A percentile compares a stretch with the other conserved stretches of the same genome.
Evolutionary conservation across 1,140 invertebrate species (phyloP).

Genomic region (Drosophila suzukii): DNA sequence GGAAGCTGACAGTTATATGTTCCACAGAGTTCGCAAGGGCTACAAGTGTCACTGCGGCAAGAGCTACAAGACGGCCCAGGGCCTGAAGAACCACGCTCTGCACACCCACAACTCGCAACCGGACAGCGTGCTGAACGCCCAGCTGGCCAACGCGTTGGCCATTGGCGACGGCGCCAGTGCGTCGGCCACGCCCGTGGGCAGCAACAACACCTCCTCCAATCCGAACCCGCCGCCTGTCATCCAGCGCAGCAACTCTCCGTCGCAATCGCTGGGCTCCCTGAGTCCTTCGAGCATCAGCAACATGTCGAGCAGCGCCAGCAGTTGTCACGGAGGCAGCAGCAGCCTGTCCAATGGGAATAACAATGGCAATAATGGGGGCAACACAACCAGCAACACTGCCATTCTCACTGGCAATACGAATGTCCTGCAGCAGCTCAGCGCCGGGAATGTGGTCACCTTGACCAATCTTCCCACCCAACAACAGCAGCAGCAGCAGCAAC

Average conservation of each 20-base stretch:
- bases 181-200: slow-evolving; percentile 21
- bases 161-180: slow-evolving; percentile 12
- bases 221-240: slow-evolving; percentile 39
- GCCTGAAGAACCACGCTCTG: slow-evolving; percentile 89
- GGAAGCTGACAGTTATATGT: slow-evolving; percentile 15
- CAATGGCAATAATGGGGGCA: slow-evolving; percentile 13
- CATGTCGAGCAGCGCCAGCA: slow-evolving; percentile 81
- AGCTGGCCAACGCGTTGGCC: slow-evolving; percentile 56
- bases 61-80: slow-evolving; percentile 91
- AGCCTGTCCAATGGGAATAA: slow-evolving; percentile 50
- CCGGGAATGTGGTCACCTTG: slow-evolving; percentile 68
- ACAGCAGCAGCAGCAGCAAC: slow-evolving; percentile 46
- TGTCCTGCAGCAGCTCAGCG: slow-evolving; percentile 70
- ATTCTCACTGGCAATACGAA: slow-evolving; percentile 41
- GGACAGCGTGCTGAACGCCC: slow-evolving; percentile 72
- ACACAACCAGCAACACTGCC: slow-evolving; percentile 22
- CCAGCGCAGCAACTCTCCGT: slow-evolving; percentile 79
- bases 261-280: slow-evolving; percentile 80
- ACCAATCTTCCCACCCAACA: slow-evolving; percentile 66
- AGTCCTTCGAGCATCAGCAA: slow-evolving; percentile 83
- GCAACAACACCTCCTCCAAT: slow-evolving; percentile 25
- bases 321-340: slow-evolving; percentile 72
- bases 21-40: slow-evolving; percentile 89
- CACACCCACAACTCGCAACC: slow-evolving; percentile 86
- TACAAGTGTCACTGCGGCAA: slow-evolving; percentile 93